phyloP scores from a whole-genome alignment of 2,797 vertebrate genomes.

The Dendrocincla fuliginosa region DNA sequence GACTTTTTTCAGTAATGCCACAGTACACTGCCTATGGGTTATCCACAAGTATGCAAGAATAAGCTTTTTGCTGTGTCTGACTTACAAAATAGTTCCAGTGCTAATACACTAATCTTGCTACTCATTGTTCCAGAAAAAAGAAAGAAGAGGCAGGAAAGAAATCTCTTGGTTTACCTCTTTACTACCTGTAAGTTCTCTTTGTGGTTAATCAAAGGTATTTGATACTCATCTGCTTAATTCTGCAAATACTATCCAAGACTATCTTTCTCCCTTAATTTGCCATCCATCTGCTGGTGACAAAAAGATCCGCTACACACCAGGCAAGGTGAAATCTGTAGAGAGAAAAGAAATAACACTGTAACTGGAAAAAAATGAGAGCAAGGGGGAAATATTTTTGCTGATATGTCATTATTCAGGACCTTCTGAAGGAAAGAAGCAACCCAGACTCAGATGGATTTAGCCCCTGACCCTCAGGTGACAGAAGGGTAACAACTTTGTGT shows the following conservation, averaged over 20 bases:
- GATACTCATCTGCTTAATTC: not conserved
- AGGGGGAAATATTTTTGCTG: not conserved
- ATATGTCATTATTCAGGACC: not conserved
- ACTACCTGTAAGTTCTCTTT: not conserved
- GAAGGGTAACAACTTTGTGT: not conserved
- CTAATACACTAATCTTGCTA: not conserved
- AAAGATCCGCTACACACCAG: not conserved
- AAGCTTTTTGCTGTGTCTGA: not conserved
- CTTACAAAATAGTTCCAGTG: not conserved
- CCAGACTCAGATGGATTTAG: not conserved
- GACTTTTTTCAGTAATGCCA: not conserved
- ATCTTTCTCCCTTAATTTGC: not conserved
- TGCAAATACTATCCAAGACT: not conserved
- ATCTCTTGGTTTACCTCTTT: not conserved
- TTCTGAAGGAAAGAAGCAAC: not conserved
- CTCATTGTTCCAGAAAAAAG: not conserved
- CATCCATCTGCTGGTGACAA: not conserved
- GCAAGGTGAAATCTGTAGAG: not conserved
- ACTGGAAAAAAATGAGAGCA: not conserved
- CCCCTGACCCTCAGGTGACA: not conserved
- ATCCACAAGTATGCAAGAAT: accelerated
- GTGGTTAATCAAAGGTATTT: not conserved
- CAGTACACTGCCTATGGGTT: not conserved
- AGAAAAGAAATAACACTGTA: not conserved
- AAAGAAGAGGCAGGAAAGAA: not conserved